Evolutionary conservation across 2,888 invertebrate genomes (phyloP), one percentile per base, ranked within the genome.

Genomic region (Drosophila fulvimacula): DNA sequence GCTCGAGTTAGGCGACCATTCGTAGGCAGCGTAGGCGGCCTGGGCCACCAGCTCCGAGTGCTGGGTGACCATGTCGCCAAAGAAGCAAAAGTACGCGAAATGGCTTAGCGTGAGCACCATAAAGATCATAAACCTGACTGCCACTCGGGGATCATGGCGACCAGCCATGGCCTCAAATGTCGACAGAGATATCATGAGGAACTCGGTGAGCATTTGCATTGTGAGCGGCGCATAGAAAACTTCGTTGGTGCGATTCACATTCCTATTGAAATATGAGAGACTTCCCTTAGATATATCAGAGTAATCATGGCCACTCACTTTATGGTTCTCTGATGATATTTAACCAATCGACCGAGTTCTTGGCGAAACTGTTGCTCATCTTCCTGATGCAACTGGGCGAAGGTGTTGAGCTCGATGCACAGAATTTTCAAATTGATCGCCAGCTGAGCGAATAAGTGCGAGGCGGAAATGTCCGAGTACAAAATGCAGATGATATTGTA

Each of bases 41-140:
- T n/a, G 2, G 2, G 82, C 80, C 19, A 82, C 74, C 1, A 65
- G 44, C 41, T 42, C 21, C 0, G 81, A 84, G n/a, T 76, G 19
- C 5, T 70, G 27, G 6, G 71, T 63, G n/a, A 84, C 70, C 63
- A 82, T 24, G 38, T 77, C 72, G 2, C 85, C 85, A 17, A 66
- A 59, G 6, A 56, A 15, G 1, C 76, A 81, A 68, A 68, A 76
- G 21, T 59, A 84, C 0, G 66, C 62, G 0, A 74, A 67, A 17
- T 76, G 79, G 0, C n/a, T 30, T 30, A 84, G 53, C 0, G 67
- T 48, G 9, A 81, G 17, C 0, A 60, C 0, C 69, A 72, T 67
- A 1, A 76, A 66, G 0, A 76, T 3, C 0, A 74, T 17, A 27
- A 82, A 82, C 49, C 70, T 57, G 6, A 6, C 13, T 0, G 79